Percentiles rank a stretch among this genome's conserved stretches.
These are phyloP conservation scores for Nesospiza acunhae DNA, from an alignment of 2,113 vertebrate species.

Conservation along the genomic window DNA sequence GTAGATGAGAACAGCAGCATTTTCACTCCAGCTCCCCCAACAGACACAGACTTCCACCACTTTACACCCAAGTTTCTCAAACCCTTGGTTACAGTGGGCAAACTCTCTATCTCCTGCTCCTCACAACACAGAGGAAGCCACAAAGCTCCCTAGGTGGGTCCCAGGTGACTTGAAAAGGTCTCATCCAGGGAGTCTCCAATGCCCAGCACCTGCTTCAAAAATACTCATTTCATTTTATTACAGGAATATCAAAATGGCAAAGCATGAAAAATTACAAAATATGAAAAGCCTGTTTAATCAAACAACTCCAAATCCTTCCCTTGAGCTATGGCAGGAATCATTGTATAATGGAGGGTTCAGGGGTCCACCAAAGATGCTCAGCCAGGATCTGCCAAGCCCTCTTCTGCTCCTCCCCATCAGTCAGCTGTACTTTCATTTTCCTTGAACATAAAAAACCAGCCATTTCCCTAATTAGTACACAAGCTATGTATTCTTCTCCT, in stretches of 20 bases:
- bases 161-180: fast-evolving
- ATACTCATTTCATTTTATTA: neutral
- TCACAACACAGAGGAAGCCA: neutral
- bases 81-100: fast-evolving
- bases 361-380: neutral
- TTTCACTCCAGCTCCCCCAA: fast-evolving
- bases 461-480: neutral
- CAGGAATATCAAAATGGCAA: neutral
- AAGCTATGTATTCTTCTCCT: neutral
- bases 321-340: neutral
- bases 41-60: neutral
- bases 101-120: neutral
- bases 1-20: too few relatives aligned
- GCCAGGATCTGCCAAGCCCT: neutral
- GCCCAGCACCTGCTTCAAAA: neutral
- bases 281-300: neutral
- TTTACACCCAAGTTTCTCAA: neutral
- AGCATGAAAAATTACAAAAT: neutral
- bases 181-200: neutral
- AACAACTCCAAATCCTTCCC: neutral
- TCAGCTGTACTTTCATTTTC: neutral
- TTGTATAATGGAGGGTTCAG: fast-evolving
- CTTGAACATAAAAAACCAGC: fast-evolving
- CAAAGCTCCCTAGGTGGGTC: neutral
- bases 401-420: neutral